Base-by-base conservation (phyloP, 2,113 vertebrate genomes). In the Paramormyrops kingsleyae region DNA sequence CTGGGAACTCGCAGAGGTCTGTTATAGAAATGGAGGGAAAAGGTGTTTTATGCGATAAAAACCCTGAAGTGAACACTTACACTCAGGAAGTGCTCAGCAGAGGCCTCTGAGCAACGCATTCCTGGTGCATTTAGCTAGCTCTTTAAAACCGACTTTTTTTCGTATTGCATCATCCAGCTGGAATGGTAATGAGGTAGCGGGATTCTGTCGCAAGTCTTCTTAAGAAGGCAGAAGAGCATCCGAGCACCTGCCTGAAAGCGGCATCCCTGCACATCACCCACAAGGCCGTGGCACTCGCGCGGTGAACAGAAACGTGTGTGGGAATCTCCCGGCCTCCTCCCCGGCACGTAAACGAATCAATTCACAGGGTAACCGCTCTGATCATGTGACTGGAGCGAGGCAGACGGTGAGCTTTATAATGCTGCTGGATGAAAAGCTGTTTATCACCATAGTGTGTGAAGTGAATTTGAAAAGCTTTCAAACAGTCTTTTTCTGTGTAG, bases 261-360 rank as follows among this genome's bases (percentile, higher is more conserved):
- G 39, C 83, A 84, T 84, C 42, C 35, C 83, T 84, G 35, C 83
- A 47, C 83, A 84, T 42, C 74, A 80, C 74, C 70, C 74, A 80
- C 74, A 42, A 80, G 31, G 74, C 74, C 13, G 13, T 5, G 12
- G 66, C 66, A 70, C 24, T 70, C 27, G 6, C 3, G 15, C 0
- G 5, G 15, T 6, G 35, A 77, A 77, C 35, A 77, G 10, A 39
- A 13, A 19, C 27, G 35, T 39, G 31, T 39, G 35, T 77, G 74
- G 62, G 62, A 27, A 70, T 70, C 74, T 80, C 74, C 74, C 35
- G 17, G 35, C 35, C 35, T 39, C 35, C 35, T 31, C 35, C 35
- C 35, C 35, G 15, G 15, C 74, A 6, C 2, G 15, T 80, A 42
- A 42, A 42, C 15, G 1, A 80, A 42, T 39, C 35, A 17, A 80